Percentiles rank a stretch among this genome's conserved stretches.
Conservation (phyloP, 2,888 invertebrate genomes). For the Melolontha melolontha region DNA sequence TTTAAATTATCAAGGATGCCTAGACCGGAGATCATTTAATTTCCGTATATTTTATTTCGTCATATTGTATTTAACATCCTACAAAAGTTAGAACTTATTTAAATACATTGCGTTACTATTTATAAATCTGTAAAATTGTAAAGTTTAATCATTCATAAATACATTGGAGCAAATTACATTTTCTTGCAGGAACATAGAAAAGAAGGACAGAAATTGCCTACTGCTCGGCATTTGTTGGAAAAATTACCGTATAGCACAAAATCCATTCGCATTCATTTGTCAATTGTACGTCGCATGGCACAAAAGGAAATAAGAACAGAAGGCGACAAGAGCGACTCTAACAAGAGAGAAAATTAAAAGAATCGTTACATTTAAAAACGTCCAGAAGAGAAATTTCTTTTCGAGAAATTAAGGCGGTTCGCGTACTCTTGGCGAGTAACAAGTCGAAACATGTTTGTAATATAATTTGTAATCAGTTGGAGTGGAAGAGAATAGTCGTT, state of each 20-base stretch:
- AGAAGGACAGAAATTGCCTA: no score
- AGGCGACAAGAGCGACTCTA: conserved; percentile 14
- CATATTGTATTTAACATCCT: no score
- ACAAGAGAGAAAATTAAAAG: conserved; percentile 34
- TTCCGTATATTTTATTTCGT: no score
- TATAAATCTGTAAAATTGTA: no score
- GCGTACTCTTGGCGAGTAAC: background rate
- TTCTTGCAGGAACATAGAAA: no score
- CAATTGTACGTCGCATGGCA: conserved; percentile 1
- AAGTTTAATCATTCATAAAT: no score
- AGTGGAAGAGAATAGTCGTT: conserved; percentile 48
- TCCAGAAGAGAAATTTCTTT: conserved; percentile 6
- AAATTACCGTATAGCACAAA: conserved; percentile 8
- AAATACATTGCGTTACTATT: no score
- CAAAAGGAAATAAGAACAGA: conserved; percentile 5
- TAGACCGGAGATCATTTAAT: no score
- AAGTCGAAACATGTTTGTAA: conserved; percentile 45
- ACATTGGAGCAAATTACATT: no score
- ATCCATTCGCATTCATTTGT: conserved; percentile 26
- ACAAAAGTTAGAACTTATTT: no score
- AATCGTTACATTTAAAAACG: conserved; percentile 36
- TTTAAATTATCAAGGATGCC: no score
- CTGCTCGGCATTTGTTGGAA: background rate
- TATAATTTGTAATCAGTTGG: conserved; percentile 48
- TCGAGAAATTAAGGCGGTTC: conserved; percentile 31